phyloP scores from a whole-genome alignment of 1,140 invertebrate species.

The Zaprionus kolodkinae region DNA sequence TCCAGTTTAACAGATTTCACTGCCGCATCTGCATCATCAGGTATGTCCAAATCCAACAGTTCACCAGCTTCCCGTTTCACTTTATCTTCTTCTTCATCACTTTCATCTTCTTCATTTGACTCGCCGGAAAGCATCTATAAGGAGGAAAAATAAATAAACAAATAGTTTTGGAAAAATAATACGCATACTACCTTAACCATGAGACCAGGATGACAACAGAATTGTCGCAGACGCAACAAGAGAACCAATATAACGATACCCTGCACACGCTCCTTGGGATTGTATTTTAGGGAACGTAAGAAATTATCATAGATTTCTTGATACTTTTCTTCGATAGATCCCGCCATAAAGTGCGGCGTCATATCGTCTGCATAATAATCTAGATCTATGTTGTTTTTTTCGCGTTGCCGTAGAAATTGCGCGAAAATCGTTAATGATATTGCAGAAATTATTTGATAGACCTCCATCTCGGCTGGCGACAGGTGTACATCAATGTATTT shows the following conservation, averaged over 20 bases:
- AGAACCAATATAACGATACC: constrained; percentile 60
- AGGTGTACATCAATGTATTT: constrained; percentile 37
- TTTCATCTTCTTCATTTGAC: background rate
- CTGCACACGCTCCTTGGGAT: constrained; percentile 31
- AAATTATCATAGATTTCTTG: constrained; percentile 42
- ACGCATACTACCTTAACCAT: constrained; percentile 40
- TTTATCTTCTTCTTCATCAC: background rate
- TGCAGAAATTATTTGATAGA: constrained; percentile 57
- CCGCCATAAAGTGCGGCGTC: constrained; percentile 40
- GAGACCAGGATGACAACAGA: constrained; percentile 60
- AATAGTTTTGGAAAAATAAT: background rate
- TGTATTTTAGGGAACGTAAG: constrained; percentile 44
- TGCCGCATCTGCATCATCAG: background rate
- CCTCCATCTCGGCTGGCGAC: constrained; percentile 39
- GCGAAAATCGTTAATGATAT: constrained; percentile 46
- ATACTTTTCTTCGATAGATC: constrained; percentile 23
- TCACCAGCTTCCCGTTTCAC: background rate
- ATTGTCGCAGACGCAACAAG: constrained; percentile 57
- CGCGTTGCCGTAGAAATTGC: constrained; percentile 45
- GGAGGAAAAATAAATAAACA: background rate
- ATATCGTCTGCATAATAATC: constrained; percentile 38
- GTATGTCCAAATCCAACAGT: background rate
- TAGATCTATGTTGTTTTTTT: constrained; percentile 45
- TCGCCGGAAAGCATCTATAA: constrained; percentile 35
- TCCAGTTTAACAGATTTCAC: background rate